Evolutionary conservation across 2,888 invertebrate genomes (phyloP), one percentile per base, ranked within the genome.

Genomic region (Clostera curtula): DNA sequence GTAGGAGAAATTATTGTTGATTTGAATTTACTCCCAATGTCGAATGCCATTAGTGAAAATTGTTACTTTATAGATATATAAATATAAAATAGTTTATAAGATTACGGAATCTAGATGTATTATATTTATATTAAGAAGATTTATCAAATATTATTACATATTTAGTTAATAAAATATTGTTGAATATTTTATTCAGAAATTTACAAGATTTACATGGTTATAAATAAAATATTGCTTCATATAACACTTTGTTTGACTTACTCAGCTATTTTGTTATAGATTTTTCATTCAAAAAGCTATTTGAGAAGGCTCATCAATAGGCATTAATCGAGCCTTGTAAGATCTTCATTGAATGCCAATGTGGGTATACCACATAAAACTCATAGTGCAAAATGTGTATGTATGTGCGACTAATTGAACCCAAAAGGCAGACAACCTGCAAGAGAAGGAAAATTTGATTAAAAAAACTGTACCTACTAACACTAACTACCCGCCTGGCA

Each of bases 131-230:
- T 48, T 53, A 5, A 37, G 59, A 62, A 58, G 40, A 52, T 63
- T 57, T 43, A 44, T 45, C 40, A 42, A 43, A 39, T 41, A 43
- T 37, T 50, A 45, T 48, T 34, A 34, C 36, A 45, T 50, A 45
- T 57, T 59, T 65, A 66, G 60, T 66, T 70, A 57, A 51, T 44
- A 49, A 51, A 47, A 60, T 59, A 64, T 66, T 77, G 77, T 79
- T 79, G 60, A 62, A 71, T 67, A 70, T 71, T 75, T 76, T 75
- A 74, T 75, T 75, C 69, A 71, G 70, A 75, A 71, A 69, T 80
- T 79, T 80, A 77, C 74, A 80, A 74, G 64, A 73, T 77, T 75
- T 82, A 79, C 74, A 75, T 49, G 37, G 79, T 80, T 80, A 75
- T 57, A 56, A 77, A 76, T 72, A 74, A 79, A 80, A 69, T 59